Conservation (phyloP, 2,888 invertebrate genomes). For the Caenorhabditis sulstoni region DNA sequence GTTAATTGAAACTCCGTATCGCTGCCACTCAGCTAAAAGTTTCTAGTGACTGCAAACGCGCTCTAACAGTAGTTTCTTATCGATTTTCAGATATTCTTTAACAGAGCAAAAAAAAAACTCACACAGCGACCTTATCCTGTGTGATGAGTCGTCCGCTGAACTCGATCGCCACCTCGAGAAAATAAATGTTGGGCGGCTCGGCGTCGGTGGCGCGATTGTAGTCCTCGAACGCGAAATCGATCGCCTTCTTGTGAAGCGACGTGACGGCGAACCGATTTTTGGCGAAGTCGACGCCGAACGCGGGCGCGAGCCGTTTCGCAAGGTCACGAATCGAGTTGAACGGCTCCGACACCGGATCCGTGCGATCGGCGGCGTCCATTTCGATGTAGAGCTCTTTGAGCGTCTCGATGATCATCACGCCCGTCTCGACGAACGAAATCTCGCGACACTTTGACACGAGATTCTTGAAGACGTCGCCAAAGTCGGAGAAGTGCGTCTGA, state of each 20-base stretch:
- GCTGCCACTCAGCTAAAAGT: no score
- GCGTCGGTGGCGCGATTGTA: slow-evolving; percentile 83
- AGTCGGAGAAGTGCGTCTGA: slow-evolving; percentile 97
- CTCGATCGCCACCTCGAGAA: slow-evolving; percentile 95
- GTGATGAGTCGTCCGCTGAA: slow-evolving; percentile 96
- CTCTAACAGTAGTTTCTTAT: no score
- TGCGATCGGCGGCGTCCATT: slow-evolving; percentile 86
- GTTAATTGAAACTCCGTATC: no score
- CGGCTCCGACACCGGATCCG: slow-evolving; percentile 74
- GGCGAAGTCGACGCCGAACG: slow-evolving; percentile 65
- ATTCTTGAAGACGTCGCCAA: slow-evolving; percentile 98
- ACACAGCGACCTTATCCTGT: slow-evolving; percentile 95
- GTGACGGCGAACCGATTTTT: slow-evolving; percentile 75
- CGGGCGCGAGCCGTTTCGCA: slow-evolving; percentile 85
- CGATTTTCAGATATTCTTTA: no score
- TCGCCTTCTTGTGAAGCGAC: slow-evolving; percentile 76
- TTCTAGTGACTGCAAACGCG: no score
- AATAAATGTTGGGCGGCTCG: slow-evolving; percentile 89
- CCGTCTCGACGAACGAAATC: slow-evolving; percentile 96
- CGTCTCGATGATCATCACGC: slow-evolving; percentile 93
- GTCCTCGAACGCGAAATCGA: slow-evolving; percentile 88
- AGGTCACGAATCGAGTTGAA: slow-evolving; percentile 86
- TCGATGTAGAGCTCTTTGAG: slow-evolving; percentile 85
- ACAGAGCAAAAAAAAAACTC: no score
- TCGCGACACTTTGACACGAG: slow-evolving; percentile 96